A percentile compares a stretch with the other conserved stretches of the same genome.
Evolutionary conservation across 2,797 vertebrate genomes (phyloP).

Genomic region (Falco naumanni): DNA sequence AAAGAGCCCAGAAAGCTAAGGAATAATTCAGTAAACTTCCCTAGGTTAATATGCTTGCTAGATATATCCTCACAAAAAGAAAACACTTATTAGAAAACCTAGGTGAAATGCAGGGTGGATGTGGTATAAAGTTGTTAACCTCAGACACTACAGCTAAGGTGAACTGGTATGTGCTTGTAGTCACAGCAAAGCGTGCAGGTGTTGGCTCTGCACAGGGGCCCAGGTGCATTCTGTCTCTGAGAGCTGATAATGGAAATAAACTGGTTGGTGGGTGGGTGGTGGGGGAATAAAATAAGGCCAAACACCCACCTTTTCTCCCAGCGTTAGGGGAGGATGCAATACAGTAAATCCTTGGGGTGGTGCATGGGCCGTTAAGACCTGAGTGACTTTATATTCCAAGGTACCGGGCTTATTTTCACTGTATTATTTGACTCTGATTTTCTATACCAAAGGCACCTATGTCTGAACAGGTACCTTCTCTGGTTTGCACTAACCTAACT

Average conservation of each 20-base stretch:
- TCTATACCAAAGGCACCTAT: background rate
- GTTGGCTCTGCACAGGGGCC: background rate
- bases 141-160: background rate
- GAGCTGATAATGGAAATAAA: background rate
- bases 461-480: background rate
- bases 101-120: background rate
- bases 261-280: too few relatives aligned
- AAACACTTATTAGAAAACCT: background rate
- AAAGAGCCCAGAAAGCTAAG: background rate
- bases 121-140: background rate
- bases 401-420: background rate
- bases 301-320: background rate
- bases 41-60: background rate
- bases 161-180: background rate
- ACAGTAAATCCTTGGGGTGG: background rate
- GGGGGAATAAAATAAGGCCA: background rate
- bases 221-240: background rate
- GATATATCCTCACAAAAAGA: background rate
- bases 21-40: slow-evolving; percentile 16
- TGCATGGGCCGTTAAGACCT: background rate
- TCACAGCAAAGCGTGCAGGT: background rate
- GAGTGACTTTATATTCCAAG: background rate
- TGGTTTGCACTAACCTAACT: background rate
- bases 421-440: background rate
- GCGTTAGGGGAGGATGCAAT: background rate